Base-by-base conservation (phyloP, 2,888 invertebrate genomes). In the Spodoptera picta region DNA sequence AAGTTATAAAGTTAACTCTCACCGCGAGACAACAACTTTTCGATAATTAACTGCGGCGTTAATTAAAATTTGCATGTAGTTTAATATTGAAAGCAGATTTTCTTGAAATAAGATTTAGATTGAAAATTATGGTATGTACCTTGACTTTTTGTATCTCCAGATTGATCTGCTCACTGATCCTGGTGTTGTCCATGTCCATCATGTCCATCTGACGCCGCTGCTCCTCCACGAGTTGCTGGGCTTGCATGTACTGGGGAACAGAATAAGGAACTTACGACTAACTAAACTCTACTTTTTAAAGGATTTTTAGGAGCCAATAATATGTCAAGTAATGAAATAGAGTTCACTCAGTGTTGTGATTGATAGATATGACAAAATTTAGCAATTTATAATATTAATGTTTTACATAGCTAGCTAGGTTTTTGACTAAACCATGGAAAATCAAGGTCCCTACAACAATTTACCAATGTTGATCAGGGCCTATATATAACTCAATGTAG, bases 81-180 rank as follows among this genome's bases (percentile, higher is more conserved):
- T n/a, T 36, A 11, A 14, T 5, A 11, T 36, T n/a, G 7, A 3
- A 36, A 19, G 19, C 4, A 31, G 2, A 14, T 19, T 19, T 1
- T 19, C 19, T 1, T 19, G n/a, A 4, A 27, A 5, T 27, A 4
- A 5, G 27, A 27, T 5, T 27, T 27, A 27, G 27, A 4, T 27
- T 27, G 27, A 27, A 27, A 27, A 27, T 27, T 2, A 27, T 27
- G 27, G 4, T 27, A 9, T 11, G 7, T 81, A 93, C 94, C 95
- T 97, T 97, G 10, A 97, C 96, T 69, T 95, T 91, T 76, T 96
- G 96, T 64, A 97, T 96, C 87, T 97, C 97, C 14, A 96, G 87
- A 75, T 96, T 96, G 47, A 97, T 96, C 83, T 97, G 96, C 79
- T 97, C 97, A 73, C 96, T 96, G 81, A 97, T 96, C 52, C 96